Percentiles rank a stretch among this genome's conserved stretches.
phyloP scores from a whole-genome alignment of 2,888 invertebrate species.

The Andrena hattorfiana region DNA sequence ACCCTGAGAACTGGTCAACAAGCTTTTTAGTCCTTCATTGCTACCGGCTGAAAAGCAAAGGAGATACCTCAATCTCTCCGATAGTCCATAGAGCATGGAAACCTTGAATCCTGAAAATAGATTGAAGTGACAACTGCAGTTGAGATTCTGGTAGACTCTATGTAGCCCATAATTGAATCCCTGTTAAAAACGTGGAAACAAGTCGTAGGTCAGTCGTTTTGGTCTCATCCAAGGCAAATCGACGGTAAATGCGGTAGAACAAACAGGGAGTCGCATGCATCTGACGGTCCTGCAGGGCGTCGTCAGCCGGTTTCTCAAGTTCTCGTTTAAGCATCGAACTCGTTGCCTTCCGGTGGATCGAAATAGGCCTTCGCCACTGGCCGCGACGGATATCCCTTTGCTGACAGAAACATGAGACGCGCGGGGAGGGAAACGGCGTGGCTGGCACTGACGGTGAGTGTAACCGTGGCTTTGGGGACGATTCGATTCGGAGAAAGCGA shows the following conservation, averaged over 20 bases:
- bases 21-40: too few relatives aligned
- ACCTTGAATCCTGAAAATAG: too few relatives aligned
- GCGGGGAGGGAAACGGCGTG: slow-evolving; percentile 61
- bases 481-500: slow-evolving; percentile 6
- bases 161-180: neutral
- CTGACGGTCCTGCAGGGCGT: slow-evolving; percentile 66
- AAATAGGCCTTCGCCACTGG: slow-evolving; percentile 69
- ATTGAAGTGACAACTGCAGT: neutral
- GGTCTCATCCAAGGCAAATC: slow-evolving; percentile 49
- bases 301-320: slow-evolving; percentile 29
- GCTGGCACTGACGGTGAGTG: slow-evolving; percentile 52
- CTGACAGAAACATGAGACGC: slow-evolving; percentile 74
- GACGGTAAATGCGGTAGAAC: slow-evolving; percentile 63
- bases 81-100: too few relatives aligned
- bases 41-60: too few relatives aligned
- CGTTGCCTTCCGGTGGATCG: slow-evolving; percentile 58
- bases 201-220: slow-evolving; percentile 41
- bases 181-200: neutral
- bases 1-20: too few relatives aligned
- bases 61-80: too few relatives aligned
- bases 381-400: slow-evolving; percentile 69
- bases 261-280: slow-evolving; percentile 59
- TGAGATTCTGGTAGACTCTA: neutral
- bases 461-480: slow-evolving; percentile 27
- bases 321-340: slow-evolving; percentile 48